Percentiles rank a stretch among this genome's conserved stretches.
Conservation (phyloP, 2,113 vertebrate genomes). For the Psephotus haematonotus region DNA sequence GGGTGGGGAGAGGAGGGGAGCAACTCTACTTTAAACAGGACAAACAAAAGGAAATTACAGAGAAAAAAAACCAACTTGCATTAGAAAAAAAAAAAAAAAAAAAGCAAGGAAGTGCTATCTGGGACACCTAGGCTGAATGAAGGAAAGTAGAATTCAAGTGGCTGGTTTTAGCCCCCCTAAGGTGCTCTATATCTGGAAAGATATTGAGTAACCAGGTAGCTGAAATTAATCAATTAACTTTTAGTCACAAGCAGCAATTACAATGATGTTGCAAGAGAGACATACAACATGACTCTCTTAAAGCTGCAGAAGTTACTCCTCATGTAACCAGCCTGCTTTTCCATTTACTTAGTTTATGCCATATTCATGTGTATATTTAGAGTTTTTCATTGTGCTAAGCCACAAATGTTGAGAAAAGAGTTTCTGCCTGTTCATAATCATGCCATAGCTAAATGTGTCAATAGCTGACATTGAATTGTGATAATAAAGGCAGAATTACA, state of each 20-base stretch:
- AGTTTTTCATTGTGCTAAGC: neutral
- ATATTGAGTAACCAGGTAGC: neutral
- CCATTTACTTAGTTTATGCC: neutral
- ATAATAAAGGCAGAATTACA: slow-evolving; percentile 6
- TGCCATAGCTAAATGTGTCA: neutral
- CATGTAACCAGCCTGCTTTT: neutral
- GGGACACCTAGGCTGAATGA: neutral
- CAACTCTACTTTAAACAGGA: neutral
- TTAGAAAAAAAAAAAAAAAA: neutral
- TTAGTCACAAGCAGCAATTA: neutral
- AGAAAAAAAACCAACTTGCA: neutral
- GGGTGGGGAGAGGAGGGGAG: neutral
- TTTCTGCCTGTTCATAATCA: neutral
- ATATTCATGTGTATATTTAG: neutral
- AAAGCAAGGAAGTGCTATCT: neutral
- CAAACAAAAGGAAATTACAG: neutral
- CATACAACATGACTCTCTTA: rapidly evolving
- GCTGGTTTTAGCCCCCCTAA: neutral
- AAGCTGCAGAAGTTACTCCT: neutral
- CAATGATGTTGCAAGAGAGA: neutral
- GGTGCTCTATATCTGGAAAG: neutral
- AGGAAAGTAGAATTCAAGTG: neutral
- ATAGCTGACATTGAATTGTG: neutral
- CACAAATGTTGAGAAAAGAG: neutral
- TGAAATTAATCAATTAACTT: neutral